Conservation (phyloP, 1,140 invertebrate genomes). For the Drosophila murphyi region DNA sequence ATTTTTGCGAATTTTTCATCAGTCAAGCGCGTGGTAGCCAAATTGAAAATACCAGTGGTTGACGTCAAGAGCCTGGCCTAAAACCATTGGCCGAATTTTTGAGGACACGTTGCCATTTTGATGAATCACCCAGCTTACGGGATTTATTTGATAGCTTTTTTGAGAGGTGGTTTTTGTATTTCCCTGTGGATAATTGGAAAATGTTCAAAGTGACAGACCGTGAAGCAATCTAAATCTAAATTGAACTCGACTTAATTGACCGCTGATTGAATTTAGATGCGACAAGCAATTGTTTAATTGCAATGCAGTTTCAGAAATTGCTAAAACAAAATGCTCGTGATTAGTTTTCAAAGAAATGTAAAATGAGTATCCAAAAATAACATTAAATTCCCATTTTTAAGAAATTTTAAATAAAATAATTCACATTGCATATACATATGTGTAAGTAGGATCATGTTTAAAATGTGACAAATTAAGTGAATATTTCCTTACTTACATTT, state of each 20-base stretch:
- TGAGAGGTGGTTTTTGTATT: not conserved
- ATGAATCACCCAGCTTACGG: slow-evolving; percentile 6
- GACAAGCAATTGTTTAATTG: not conserved
- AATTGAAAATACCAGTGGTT: slow-evolving; percentile 49
- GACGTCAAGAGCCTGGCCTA: slow-evolving; percentile 39
- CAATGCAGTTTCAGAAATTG: not conserved
- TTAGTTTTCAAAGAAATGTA: not conserved
- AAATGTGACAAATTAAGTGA: no score
- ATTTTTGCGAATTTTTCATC: slow-evolving; percentile 34
- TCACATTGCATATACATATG: no score
- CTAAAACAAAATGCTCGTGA: not conserved
- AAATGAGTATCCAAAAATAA: no score
- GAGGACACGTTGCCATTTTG: not conserved
- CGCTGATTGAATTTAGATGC: not conserved
- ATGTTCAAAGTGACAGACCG: not conserved
- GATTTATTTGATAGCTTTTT: not conserved
- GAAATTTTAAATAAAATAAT: no score
- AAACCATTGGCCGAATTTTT: not conserved
- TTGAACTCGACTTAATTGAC: slow-evolving; percentile 35
- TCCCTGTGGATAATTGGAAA: not conserved
- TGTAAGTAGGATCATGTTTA: no score
- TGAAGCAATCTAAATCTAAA: slow-evolving; percentile 6
- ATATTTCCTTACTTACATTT: no score
- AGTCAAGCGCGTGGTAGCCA: not conserved
- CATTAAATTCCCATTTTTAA: no score